These are phyloP conservation scores for Eulacestoma nigropectus DNA, from an alignment of 2,113 vertebrate genomes.

Conservation along the genomic window DNA sequence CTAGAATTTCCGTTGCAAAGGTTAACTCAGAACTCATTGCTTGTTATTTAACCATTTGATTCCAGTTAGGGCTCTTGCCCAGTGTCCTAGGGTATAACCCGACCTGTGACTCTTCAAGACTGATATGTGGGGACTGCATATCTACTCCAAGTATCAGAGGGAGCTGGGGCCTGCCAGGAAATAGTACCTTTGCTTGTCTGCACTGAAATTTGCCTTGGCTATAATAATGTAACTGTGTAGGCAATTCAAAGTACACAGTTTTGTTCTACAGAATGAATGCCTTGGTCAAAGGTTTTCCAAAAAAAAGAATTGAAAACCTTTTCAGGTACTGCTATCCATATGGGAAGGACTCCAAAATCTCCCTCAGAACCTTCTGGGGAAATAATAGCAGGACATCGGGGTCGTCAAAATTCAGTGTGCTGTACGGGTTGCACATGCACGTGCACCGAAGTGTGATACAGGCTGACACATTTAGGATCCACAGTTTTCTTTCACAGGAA, in stretches of 20 bases:
- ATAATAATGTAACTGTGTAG: background rate
- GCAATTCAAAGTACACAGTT: background rate
- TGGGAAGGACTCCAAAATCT: background rate
- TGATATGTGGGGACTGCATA: background rate
- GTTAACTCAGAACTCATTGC: background rate
- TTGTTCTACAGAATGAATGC: background rate
- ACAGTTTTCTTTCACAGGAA: background rate
- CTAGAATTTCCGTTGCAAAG: background rate
- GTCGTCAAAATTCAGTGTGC: background rate
- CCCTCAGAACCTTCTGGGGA: background rate
- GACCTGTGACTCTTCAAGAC: background rate
- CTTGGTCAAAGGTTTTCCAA: background rate
- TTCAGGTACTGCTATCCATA: background rate
- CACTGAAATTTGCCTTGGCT: background rate
- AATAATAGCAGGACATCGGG: fast-evolving
- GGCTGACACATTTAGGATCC: background rate
- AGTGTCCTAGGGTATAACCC: background rate
- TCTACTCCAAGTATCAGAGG: background rate
- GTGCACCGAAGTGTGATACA: background rate
- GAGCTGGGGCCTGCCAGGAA: background rate
- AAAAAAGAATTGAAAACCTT: background rate
- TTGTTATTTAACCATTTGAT: background rate
- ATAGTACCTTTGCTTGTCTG: background rate
- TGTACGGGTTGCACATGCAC: fast-evolving
- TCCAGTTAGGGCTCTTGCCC: background rate